Evolutionary conservation across 2,113 vertebrate species (phyloP), one percentile per base, ranked within the genome.

Genomic region (Lepus americanus): DNA sequence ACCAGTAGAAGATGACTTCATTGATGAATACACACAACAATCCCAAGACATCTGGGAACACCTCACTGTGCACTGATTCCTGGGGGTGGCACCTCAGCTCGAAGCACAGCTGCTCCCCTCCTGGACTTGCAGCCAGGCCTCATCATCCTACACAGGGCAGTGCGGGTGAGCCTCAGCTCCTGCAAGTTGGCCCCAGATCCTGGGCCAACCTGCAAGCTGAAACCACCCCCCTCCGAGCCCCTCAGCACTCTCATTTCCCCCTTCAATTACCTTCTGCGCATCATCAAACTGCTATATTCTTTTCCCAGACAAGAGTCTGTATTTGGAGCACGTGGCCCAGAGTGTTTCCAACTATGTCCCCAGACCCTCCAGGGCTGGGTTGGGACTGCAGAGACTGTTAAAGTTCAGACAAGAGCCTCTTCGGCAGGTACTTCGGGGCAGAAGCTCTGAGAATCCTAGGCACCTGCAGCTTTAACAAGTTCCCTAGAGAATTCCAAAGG

Each of bases 291-390:
- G 59, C 17, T 66, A 16, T 5, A 5, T 80, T 63, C 14, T 64
- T 53, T 33, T 33, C 7, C 9, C 29, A n/a, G 44, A 85, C 10
- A 77, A 51, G 70, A 78, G 33, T 25, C 12, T 44, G 73, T 31
- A 69, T 72, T 86, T 95, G 80, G 44, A 76, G 23, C 74, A 66
- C 87, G 74, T 95, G 39, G 10, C 31, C 44, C 10, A 67, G 78
- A 80, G n/a, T 29, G 89, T 86, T 33, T 33, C 76, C 69, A 59
- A 80, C 7, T 74, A 12, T 39, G 20, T 87, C 29, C 49, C 53
- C 49, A 93, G 82, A 90, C 51, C 13, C 23, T 49, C 69, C 44
- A 49, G 64, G 92, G 77, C 44, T 0, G 0, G 59, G 5, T 23
- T 3, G 2, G 19, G 25, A 23, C 0, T 22, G 22, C 9, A 3